Conservation (phyloP, 2,797 vertebrate genomes). For the Helicolenus hilgendorfi region DNA sequence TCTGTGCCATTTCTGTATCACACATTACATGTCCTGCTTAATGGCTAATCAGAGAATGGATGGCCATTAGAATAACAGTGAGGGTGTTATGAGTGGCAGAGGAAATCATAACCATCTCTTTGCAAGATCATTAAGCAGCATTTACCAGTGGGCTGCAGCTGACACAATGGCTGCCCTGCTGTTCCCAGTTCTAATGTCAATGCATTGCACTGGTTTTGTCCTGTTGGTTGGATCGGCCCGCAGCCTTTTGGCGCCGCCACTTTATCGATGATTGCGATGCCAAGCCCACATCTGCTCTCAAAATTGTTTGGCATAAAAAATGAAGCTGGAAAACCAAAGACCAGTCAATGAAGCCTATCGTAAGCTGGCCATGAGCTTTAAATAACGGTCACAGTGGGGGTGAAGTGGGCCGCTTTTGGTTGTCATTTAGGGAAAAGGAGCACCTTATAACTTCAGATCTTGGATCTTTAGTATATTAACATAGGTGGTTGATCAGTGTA, state of each 20-base stretch:
- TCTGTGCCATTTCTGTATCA: not conserved
- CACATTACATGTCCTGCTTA: not conserved
- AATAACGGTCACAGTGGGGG: not conserved
- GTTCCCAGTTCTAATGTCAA: conserved; percentile 13
- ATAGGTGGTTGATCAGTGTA: not conserved
- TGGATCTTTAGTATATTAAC: not conserved
- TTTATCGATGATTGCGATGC: not conserved
- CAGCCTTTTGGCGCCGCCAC: not conserved
- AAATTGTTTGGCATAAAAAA: conserved; percentile 25
- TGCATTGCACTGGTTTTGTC: not conserved
- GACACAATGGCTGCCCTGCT: conserved; percentile 10
- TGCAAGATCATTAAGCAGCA: conserved; percentile 7
- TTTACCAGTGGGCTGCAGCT: conserved; percentile 20
- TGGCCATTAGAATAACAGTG: not conserved
- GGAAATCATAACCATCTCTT: conserved; percentile 26
- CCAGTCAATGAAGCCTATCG: not conserved
- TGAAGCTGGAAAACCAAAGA: not conserved
- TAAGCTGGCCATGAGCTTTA: not conserved
- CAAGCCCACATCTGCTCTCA: conserved; percentile 44
- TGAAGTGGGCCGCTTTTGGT: not conserved
- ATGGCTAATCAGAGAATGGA: not conserved
- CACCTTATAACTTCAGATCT: not conserved
- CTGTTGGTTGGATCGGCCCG: not conserved
- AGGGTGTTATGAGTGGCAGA: conserved; percentile 16
- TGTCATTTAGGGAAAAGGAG: not conserved